Evolutionary conservation across 2,113 vertebrate species (phyloP).

Genomic region (Phalacrocorax brasilianus): DNA sequence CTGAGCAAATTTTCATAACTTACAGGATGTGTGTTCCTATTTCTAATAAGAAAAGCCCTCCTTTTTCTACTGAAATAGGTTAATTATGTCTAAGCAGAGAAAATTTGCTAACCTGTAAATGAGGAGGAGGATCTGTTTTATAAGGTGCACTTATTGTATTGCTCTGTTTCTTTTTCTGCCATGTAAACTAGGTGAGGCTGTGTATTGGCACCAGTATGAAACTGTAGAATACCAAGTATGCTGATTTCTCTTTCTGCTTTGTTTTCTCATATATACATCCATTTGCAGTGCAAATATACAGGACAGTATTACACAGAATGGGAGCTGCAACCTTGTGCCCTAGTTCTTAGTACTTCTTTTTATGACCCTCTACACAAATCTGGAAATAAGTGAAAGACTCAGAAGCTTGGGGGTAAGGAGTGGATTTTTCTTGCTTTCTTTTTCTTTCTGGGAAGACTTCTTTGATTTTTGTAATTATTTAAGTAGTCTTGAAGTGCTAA

Average conservation of each 20-base stretch:
- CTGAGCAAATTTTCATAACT: constrained; percentile 15
- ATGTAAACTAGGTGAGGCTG: neutral
- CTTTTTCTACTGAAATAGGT: constrained; percentile 13
- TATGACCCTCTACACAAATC: neutral
- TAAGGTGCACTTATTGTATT: neutral
- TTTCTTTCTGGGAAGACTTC: neutral
- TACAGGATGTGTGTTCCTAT: neutral
- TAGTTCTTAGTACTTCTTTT: neutral
- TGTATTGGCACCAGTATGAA: neutral
- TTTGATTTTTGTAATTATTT: neutral
- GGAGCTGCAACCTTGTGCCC: neutral
- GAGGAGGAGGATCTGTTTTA: neutral
- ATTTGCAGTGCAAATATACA: neutral
- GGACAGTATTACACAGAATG: neutral
- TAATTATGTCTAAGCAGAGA: constrained; percentile 4
- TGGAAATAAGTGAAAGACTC: neutral
- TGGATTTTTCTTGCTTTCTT: neutral
- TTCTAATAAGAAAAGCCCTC: neutral
- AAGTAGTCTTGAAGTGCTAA: neutral
- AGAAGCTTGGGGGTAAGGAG: neutral
- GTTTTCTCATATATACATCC: neutral
- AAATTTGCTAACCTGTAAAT: constrained; percentile 1
- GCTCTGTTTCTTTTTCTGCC: neutral
- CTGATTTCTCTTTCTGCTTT: neutral
- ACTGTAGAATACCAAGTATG: neutral